phyloP scores from a whole-genome alignment of 2,113 vertebrate species.

The Gopherus evgoodei region DNA sequence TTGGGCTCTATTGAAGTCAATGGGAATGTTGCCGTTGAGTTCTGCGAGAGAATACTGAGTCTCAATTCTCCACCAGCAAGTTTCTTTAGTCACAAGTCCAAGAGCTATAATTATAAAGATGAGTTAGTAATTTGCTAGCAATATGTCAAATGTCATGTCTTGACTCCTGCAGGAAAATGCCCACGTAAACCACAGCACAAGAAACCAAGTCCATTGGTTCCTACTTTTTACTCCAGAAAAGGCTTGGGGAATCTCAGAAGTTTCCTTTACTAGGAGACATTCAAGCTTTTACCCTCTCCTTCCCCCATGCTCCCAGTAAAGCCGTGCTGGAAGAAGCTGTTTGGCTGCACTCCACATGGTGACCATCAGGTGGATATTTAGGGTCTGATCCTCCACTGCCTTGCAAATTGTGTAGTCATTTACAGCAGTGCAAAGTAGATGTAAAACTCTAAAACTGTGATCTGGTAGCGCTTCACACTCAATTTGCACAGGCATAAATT shows the following conservation, averaged over 20 bases:
- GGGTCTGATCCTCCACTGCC: neutral
- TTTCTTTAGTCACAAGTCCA: neutral
- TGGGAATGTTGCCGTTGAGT: neutral
- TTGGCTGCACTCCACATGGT: fast-evolving
- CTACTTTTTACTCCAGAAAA: neutral
- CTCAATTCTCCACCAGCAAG: neutral
- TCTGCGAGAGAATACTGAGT: fast-evolving
- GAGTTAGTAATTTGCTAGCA: neutral
- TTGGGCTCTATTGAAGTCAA: neutral
- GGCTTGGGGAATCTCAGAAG: neutral
- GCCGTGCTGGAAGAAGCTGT: neutral
- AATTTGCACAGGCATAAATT: fast-evolving
- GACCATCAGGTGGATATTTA: neutral
- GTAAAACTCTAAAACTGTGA: neutral
- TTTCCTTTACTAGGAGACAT: neutral
- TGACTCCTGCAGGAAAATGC: neutral
- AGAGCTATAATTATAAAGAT: neutral
- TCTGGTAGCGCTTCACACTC: neutral
- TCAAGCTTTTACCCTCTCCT: neutral
- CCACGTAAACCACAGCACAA: neutral
- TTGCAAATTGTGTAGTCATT: neutral
- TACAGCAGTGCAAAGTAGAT: neutral
- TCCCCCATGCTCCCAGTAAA: neutral
- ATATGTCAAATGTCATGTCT: neutral
- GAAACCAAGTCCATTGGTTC: neutral